Conservation (phyloP, 2,797 vertebrate genomes). For the Sandelia bainsii region DNA sequence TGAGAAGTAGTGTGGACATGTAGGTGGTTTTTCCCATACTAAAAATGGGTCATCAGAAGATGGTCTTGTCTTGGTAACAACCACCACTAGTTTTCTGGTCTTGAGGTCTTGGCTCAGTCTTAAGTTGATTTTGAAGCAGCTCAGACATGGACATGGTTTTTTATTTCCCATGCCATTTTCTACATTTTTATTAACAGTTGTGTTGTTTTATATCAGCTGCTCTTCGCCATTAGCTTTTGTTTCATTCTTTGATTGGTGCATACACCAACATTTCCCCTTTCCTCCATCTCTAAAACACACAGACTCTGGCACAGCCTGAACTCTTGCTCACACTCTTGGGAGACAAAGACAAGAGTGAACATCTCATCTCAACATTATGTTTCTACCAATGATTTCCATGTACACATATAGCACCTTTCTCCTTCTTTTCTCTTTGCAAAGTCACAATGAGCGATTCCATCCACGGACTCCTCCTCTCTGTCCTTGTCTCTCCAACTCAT, state of each 20-base stretch:
- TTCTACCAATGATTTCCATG: constrained; percentile 47
- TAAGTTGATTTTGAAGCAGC: too few species aligned
- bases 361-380: constrained; percentile 45
- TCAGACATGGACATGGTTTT: neutral
- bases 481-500: constrained; percentile 66
- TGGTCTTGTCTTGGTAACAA: neutral
- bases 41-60: neutral
- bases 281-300: neutral
- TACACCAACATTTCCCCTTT: neutral
- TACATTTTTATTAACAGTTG: neutral
- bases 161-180: neutral
- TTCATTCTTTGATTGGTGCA: neutral
- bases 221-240: constrained; percentile 11
- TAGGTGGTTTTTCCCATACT: neutral
- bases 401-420: constrained; percentile 42
- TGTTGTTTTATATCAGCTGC: neutral
- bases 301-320: constrained; percentile 20
- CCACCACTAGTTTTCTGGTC: neutral
- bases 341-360: constrained; percentile 53
- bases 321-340: constrained; percentile 39
- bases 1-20: neutral
- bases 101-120: too few species aligned
- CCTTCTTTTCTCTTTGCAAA: constrained; percentile 55
- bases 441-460: constrained; percentile 71
- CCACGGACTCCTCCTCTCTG: constrained; percentile 67